Conservation (phyloP, 2,888 invertebrate species). For the Paralinhomoeus sp. region DNA sequence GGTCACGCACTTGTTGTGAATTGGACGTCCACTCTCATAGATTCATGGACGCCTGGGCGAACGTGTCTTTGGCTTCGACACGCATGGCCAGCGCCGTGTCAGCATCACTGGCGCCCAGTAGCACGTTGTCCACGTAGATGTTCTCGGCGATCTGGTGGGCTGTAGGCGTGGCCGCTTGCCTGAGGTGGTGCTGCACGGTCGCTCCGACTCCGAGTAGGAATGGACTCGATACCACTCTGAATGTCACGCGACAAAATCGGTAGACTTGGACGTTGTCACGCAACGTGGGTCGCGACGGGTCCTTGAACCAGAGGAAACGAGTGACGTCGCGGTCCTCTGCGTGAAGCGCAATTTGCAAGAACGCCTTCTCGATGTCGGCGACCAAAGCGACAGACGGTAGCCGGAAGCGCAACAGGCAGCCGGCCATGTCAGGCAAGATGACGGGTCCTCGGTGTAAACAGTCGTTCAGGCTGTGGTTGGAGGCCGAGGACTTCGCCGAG, state of each 20-base stretch:
- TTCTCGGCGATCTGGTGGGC: slow-evolving; percentile 4
- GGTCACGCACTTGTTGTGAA: background rate
- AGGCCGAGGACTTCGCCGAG: slow-evolving; percentile 2
- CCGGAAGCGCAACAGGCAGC: slow-evolving; percentile 5
- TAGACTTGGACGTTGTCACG: slow-evolving; percentile 5
- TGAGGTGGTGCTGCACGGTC: slow-evolving; percentile 2
- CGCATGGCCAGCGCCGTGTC: slow-evolving; percentile 4
- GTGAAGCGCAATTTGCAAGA: slow-evolving; percentile 5
- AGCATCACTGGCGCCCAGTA: slow-evolving; percentile 1
- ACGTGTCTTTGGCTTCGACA: background rate
- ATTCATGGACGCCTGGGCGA: slow-evolving; percentile 1
- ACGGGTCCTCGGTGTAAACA: slow-evolving; percentile 8
- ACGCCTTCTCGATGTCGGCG: slow-evolving; percentile 8
- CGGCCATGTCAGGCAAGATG: slow-evolving; percentile 5
- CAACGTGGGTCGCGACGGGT: background rate
- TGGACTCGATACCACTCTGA: slow-evolving; percentile 6
- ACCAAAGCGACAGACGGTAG: background rate
- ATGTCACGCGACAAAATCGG: slow-evolving; percentile 7
- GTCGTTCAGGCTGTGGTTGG: slow-evolving; percentile 5
- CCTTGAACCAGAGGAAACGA: slow-evolving; percentile 8
- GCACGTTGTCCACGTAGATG: slow-evolving; percentile 10
- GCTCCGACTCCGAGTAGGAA: slow-evolving; percentile 1
- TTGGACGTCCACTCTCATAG: slow-evolving; percentile 2
- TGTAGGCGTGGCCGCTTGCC: background rate
- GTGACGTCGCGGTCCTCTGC: slow-evolving; percentile 5